Evolutionary conservation across 2,888 invertebrate genomes (phyloP).

Genomic region (Megastigmus dorsalis): DNA sequence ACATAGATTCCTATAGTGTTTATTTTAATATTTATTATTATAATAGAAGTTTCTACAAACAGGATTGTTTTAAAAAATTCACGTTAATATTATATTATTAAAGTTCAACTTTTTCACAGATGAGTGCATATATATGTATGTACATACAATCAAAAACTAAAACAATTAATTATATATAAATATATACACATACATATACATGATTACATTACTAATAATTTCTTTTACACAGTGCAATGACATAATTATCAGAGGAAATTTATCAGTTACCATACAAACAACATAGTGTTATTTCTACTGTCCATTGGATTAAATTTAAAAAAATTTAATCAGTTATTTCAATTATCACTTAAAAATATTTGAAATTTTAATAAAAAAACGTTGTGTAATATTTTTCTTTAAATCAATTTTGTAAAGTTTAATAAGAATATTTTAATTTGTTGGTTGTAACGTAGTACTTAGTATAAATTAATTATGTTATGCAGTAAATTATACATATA

Average conservation of each 20-base stretch:
- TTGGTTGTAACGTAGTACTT: no score
- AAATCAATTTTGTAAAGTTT: no score
- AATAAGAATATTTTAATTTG: no score
- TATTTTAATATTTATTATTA: slow-evolving; percentile 37
- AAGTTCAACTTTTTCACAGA: slow-evolving; percentile 40
- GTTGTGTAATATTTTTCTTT: no score
- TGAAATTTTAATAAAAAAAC: no score
- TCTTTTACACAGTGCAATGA: slow-evolving; percentile 41
- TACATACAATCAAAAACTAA: background rate
- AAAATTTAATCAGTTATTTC: no score
- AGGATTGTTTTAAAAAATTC: slow-evolving; percentile 38
- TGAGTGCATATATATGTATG: background rate
- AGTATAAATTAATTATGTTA: slow-evolving; percentile 26
- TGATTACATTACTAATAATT: slow-evolving; percentile 11
- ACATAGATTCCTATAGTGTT: slow-evolving; percentile 8
- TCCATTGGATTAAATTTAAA: no score
- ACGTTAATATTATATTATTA: slow-evolving; percentile 50
- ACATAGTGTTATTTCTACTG: no score
- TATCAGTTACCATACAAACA: slow-evolving; percentile 26
- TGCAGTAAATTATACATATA: slow-evolving; percentile 1
- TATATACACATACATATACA: slow-evolving; percentile 8
- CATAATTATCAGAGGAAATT: slow-evolving; percentile 13
- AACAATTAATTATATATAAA: slow-evolving; percentile 16
- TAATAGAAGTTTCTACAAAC: slow-evolving; percentile 9
- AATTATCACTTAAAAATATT: no score